phyloP scores from a whole-genome alignment of 2,888 invertebrate genomes.

The Rhodophaea formosa region DNA sequence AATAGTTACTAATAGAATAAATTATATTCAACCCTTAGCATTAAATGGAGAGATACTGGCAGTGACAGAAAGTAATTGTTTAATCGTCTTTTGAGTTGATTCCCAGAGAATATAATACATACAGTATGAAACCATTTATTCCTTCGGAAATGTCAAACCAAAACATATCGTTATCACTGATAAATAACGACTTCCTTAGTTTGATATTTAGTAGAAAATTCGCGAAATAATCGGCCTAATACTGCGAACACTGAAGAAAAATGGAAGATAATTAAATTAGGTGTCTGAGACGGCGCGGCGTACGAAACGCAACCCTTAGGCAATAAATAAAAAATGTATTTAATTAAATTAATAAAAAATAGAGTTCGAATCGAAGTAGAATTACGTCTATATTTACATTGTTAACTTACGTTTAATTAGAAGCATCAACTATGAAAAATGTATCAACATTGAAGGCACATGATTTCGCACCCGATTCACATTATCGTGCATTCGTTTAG shows the following conservation, averaged over 20 bases:
- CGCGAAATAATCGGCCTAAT: neutral
- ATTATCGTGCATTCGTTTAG: slow-evolving; percentile 57
- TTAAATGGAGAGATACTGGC: slow-evolving; percentile 41
- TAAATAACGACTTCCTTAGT: too few species aligned
- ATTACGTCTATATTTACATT: slow-evolving; percentile 74
- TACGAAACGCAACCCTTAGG: slow-evolving; percentile 50
- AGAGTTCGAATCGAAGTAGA: slow-evolving; percentile 68
- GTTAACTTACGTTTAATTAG: slow-evolving; percentile 73
- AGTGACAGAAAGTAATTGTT: slow-evolving; percentile 34
- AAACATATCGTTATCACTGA: too few species aligned
- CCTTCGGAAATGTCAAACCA: neutral
- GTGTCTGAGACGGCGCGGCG: slow-evolving; percentile 33
- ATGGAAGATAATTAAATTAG: slow-evolving; percentile 4
- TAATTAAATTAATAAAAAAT: slow-evolving; percentile 75
- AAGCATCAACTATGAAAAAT: slow-evolving; percentile 79
- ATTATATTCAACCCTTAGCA: slow-evolving; percentile 13
- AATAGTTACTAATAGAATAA: slow-evolving; percentile 2
- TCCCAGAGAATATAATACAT: neutral
- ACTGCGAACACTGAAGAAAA: slow-evolving; percentile 10
- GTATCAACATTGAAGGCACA: slow-evolving; percentile 81
- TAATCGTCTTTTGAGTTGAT: neutral
- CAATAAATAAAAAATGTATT: slow-evolving; percentile 68
- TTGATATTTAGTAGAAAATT: too few species aligned
- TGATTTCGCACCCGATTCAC: slow-evolving; percentile 78
- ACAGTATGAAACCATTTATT: neutral